Conservation (phyloP, 1,140 invertebrate species). For the Aphelinus certus region DNA sequence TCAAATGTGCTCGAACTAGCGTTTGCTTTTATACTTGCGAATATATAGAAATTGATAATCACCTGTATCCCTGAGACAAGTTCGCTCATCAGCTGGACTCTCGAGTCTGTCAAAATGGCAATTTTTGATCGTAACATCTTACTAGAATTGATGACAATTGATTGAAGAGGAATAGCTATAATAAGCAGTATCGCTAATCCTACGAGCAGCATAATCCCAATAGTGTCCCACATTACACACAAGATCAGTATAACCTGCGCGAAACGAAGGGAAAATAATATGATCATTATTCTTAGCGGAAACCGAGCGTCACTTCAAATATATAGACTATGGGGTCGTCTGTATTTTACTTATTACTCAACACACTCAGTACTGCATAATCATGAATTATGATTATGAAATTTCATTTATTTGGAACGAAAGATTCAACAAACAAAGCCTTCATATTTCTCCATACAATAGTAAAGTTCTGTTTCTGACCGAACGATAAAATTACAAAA, state of each 20-base stretch:
- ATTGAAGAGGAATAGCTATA: conserved; percentile 75
- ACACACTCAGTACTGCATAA: too few species aligned
- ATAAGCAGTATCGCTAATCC: conserved; percentile 73
- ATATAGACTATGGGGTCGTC: too few species aligned
- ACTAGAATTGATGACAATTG: conserved; percentile 68
- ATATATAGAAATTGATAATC: conserved; percentile 34
- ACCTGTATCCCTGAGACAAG: conserved; percentile 77
- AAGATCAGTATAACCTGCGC: conserved; percentile 61
- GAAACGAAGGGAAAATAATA: too few species aligned
- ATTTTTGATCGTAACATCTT: conserved; percentile 68
- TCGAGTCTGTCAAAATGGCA: conserved; percentile 73
- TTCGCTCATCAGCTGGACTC: conserved; percentile 85
- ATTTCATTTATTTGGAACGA: too few species aligned
- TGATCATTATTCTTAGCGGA: too few species aligned
- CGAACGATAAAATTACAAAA: background rate
- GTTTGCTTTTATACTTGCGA: background rate
- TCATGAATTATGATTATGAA: too few species aligned
- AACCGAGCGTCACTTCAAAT: too few species aligned
- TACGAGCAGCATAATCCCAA: conserved; percentile 75
- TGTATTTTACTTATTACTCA: too few species aligned
- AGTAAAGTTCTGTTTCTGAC: too few species aligned
- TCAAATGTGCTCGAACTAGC: too few species aligned
- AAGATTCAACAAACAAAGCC: too few species aligned
- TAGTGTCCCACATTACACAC: conserved; percentile 75
- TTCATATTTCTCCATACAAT: too few species aligned